Evolutionary conservation across 2,797 vertebrate species (phyloP).

Genomic region (Psittacula echo): DNA sequence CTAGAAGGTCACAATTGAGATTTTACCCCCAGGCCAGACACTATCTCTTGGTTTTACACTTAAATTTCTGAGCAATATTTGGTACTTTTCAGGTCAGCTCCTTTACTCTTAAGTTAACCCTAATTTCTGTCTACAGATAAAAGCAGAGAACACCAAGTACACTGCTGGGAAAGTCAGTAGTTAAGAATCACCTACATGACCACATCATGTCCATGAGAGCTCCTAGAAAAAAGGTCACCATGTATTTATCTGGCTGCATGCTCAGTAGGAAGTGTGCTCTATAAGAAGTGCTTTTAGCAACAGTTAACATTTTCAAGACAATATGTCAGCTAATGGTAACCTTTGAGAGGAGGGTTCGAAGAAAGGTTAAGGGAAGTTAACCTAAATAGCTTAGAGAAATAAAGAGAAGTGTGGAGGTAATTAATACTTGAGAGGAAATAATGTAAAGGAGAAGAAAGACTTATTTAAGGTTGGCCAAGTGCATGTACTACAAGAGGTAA

Average conservation of each 20-base stretch:
- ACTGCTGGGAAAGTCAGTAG: not conserved
- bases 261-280: not conserved
- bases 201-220: not conserved
- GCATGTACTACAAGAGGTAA: constrained; percentile 45
- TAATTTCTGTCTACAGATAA: not conserved
- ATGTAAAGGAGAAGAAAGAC: constrained; percentile 46
- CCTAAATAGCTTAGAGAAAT: constrained; percentile 59
- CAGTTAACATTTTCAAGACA: constrained; percentile 69
- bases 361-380: constrained; percentile 68
- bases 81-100: not conserved
- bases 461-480: constrained; percentile 54
- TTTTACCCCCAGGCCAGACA: not conserved
- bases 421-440: constrained; percentile 61
- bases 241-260: not conserved
- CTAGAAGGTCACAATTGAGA: not conserved
- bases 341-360: constrained; percentile 57
- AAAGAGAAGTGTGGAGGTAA: constrained; percentile 46
- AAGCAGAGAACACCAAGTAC: not conserved
- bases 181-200: not conserved
- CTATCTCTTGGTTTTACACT: not conserved
- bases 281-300: constrained; percentile 52
- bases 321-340: constrained; percentile 61
- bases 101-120: not conserved
- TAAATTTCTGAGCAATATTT: not conserved
- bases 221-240: constrained; percentile 40